Percentiles rank a stretch among this genome's conserved stretches.
phyloP scores from a whole-genome alignment of 2,113 vertebrate genomes.

The Micronycteris hirsuta region DNA sequence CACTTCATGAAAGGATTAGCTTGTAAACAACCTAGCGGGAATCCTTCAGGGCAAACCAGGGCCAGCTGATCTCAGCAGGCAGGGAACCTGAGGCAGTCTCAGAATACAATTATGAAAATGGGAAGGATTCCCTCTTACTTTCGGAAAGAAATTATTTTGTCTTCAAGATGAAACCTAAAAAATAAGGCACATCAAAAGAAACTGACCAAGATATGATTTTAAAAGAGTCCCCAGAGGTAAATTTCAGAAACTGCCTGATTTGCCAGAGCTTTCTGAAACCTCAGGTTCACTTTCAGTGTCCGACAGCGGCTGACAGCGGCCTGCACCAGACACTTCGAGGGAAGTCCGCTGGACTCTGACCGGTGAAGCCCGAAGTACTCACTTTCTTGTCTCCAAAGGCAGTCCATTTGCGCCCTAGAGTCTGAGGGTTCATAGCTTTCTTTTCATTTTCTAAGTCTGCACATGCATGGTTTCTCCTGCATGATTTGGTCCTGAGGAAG shows the following conservation, averaged over 20 bases:
- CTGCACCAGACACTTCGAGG: not conserved
- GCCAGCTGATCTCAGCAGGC: conserved; percentile 16
- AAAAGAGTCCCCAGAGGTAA: not conserved
- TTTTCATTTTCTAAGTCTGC: conserved; percentile 30
- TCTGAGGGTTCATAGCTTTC: not conserved
- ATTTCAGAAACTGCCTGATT: not conserved
- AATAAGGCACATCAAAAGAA: conserved; percentile 23
- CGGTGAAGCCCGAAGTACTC: not conserved
- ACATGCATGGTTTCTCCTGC: not conserved
- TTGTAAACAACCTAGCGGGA: conserved; percentile 40
- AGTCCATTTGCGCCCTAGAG: conserved; percentile 16
- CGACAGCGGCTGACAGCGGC: not conserved
- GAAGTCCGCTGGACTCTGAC: conserved; percentile 20
- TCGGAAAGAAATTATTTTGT: conserved; percentile 33
- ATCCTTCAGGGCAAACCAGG: not conserved
- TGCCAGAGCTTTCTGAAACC: not conserved
- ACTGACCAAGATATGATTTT: not conserved
- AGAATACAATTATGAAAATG: conserved; percentile 29
- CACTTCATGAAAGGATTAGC: conserved; percentile 30
- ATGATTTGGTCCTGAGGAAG: conserved; percentile 38
- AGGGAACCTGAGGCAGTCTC: not conserved
- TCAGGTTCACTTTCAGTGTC: not conserved
- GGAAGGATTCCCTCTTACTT: conserved; percentile 32
- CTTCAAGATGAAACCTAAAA: conserved; percentile 28
- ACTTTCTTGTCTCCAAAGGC: conserved; percentile 30